Evolutionary conservation across 1,140 invertebrate genomes (phyloP), one percentile per base, ranked within the genome.

Genomic region (Drosophila erecta): DNA sequence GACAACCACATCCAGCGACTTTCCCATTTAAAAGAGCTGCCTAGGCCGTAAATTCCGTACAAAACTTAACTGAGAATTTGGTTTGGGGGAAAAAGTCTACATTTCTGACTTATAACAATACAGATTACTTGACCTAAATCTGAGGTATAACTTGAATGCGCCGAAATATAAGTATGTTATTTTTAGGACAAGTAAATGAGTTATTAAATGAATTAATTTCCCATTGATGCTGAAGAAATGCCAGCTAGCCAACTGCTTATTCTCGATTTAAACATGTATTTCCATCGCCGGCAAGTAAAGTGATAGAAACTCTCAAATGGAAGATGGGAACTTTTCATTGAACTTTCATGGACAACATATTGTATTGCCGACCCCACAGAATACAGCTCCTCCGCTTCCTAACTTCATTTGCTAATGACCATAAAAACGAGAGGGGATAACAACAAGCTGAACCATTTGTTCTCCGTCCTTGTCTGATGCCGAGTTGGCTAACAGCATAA

Each of bases 1-100:
- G 43, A 97, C 95, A 50, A 96, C 94, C 64, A 97, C 75, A 20
- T 92, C 86, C 37, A 61, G 12, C 20, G 46, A 14, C 37, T 67
- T 67, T 66, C 64, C 64, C 64, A 67, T 67, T 12, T 40, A 3
- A 11, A 30, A 24, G 37, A 27, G 12, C 27, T 2, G 49, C 4
- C 11, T 3, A 24, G 15, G 30, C 35, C 15, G 12, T 1, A 12
- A 58, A 20, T 41, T 41, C 40, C 0, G 24, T 14, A 20, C 0
- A 35, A 12, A 8, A 6, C 22, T 10, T 14, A 37, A 24, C 8
- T 27, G 49, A 3, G 1, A 51, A n/a, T 15, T 20, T 12, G 11
- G 7, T 20, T 40, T 2, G 20, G 2, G 4, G 3, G 17, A n/a
- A 8, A 30, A 1, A 8, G 2, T 10, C 54, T 20, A 61, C 58